phyloP scores from a whole-genome alignment of 2,888 invertebrate species.

The Stenoptilia bipunctidactyla region DNA sequence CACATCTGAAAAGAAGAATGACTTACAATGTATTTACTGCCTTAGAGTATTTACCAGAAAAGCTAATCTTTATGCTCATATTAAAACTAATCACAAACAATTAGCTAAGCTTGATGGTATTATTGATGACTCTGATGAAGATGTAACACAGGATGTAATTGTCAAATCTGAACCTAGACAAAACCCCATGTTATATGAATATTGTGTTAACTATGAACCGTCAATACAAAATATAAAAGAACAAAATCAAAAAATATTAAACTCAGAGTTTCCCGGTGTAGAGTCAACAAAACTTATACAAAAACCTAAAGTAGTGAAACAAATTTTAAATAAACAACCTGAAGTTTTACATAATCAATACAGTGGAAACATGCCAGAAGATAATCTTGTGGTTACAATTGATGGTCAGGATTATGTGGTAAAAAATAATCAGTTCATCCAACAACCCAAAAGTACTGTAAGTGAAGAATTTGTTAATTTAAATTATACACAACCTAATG shows the following conservation, averaged over 20 bases:
- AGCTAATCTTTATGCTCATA: conserved; percentile 78
- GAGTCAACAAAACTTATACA: conserved; percentile 9
- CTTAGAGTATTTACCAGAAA: conserved; percentile 78
- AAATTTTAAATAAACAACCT: conserved; percentile 18
- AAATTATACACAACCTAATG: conserved; percentile 33
- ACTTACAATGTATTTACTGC: conserved; percentile 80
- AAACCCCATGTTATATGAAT: conserved; percentile 33
- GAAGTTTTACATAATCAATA: conserved; percentile 19
- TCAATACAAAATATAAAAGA: not conserved
- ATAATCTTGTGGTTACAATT: conserved; percentile 58
- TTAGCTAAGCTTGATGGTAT: conserved; percentile 76
- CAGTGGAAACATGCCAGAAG: conserved; percentile 24
- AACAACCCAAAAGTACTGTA: not conserved
- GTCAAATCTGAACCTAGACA: conserved; percentile 10
- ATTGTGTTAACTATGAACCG: conserved; percentile 32
- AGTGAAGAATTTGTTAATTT: conserved; percentile 26
- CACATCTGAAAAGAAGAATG: conserved; percentile 45
- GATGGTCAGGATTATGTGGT: conserved; percentile 73
- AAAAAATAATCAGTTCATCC: conserved; percentile 41
- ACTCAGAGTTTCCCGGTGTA: conserved; percentile 35
- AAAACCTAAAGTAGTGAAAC: conserved; percentile 19
- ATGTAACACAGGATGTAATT: conserved; percentile 20
- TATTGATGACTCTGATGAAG: conserved; percentile 71
- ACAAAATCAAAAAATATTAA: conserved; percentile 43
- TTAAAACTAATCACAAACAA: conserved; percentile 75